Conservation (phyloP, 2,888 invertebrate genomes). For the Trachelus iudaicus region DNA sequence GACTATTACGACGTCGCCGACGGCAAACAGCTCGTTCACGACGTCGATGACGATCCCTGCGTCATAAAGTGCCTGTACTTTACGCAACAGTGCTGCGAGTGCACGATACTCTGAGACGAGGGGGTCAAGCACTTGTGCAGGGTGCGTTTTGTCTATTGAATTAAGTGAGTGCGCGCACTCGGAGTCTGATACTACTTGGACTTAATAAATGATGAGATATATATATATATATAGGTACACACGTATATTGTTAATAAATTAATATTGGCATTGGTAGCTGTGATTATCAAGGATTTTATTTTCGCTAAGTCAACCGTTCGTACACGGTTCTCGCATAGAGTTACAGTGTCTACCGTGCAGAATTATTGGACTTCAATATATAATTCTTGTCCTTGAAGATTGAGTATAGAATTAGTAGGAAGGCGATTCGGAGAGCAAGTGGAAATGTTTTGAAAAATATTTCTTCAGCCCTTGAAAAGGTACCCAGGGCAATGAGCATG, state of each 20-base stretch:
- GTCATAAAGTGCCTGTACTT: slow-evolving; percentile 73
- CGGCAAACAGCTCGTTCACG: slow-evolving; percentile 56
- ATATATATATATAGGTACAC: slow-evolving; percentile 12
- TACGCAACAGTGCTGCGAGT: slow-evolving; percentile 74
- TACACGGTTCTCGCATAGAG: background rate
- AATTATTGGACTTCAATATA: background rate
- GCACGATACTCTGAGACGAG: slow-evolving; percentile 64
- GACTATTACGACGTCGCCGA: slow-evolving; percentile 33
- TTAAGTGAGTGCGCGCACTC: background rate
- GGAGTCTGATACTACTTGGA: background rate
- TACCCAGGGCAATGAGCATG: background rate
- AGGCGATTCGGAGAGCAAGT: background rate
- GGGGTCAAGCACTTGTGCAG: background rate
- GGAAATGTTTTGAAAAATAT: background rate
- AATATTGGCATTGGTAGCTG: slow-evolving; percentile 27
- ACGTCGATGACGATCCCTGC: slow-evolving; percentile 70
- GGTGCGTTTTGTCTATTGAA: background rate
- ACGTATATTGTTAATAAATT: slow-evolving; percentile 30
- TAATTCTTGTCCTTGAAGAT: background rate
- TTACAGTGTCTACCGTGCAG: background rate
- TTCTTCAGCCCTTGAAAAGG: background rate
- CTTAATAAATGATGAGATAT: slow-evolving; percentile 2
- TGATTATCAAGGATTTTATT: slow-evolving; percentile 16
- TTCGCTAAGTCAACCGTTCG: background rate
- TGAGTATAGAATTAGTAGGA: background rate